Percentiles rank a stretch among this genome's conserved stretches.
phyloP scores from a whole-genome alignment of 2,797 vertebrate species.

The Phoebastria nigripes region DNA sequence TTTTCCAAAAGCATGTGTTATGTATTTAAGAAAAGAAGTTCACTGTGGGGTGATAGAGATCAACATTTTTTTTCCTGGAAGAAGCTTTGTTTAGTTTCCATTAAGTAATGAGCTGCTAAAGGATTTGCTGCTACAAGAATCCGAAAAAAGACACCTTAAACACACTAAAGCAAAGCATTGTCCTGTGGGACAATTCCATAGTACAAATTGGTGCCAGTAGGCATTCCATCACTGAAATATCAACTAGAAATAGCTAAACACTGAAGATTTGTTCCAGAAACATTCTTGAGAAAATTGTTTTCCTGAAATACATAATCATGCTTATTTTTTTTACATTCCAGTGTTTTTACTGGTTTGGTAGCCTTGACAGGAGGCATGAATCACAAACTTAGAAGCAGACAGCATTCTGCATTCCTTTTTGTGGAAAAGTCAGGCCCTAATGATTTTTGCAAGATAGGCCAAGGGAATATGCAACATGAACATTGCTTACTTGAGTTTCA shows the following conservation, averaged over 20 bases:
- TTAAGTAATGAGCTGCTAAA: slow-evolving; percentile 64
- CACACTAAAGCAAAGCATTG: background rate
- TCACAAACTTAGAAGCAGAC: slow-evolving; percentile 50
- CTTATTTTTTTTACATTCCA: slow-evolving; percentile 62
- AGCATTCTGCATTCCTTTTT: slow-evolving; percentile 42
- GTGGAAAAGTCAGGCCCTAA: slow-evolving; percentile 4
- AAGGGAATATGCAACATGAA: background rate
- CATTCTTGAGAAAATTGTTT: slow-evolving; percentile 67
- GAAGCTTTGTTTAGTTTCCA: slow-evolving; percentile 49
- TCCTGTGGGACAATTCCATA: slow-evolving; percentile 27
- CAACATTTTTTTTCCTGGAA: slow-evolving; percentile 58
- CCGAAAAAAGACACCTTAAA: slow-evolving; percentile 55
- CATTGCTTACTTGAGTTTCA: background rate
- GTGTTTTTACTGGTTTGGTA: slow-evolving; percentile 59
- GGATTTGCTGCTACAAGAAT: slow-evolving; percentile 56
- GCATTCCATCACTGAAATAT: slow-evolving; percentile 40
- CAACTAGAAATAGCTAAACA: slow-evolving; percentile 54
- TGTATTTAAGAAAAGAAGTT: slow-evolving; percentile 48
- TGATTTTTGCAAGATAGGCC: background rate
- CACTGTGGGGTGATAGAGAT: slow-evolving; percentile 42
- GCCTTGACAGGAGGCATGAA: slow-evolving; percentile 58
- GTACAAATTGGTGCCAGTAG: slow-evolving; percentile 42
- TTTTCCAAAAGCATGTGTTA: slow-evolving; percentile 55
- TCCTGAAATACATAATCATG: slow-evolving; percentile 64
- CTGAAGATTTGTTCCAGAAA: slow-evolving; percentile 61